phyloP scores from a whole-genome alignment of 2,797 vertebrate genomes.

The Salarias fasciatus region DNA sequence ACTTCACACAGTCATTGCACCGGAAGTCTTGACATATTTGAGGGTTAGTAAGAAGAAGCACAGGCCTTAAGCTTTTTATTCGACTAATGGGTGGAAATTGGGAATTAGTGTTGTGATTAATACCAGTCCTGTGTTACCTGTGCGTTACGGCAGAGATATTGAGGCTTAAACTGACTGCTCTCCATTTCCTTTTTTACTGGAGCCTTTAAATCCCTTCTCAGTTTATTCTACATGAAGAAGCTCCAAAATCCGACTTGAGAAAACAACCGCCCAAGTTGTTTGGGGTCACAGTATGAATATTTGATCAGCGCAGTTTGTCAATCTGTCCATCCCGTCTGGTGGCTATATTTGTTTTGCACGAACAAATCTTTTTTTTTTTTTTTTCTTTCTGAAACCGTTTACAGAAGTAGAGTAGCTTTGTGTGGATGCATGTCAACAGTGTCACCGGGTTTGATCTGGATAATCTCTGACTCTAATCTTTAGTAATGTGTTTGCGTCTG shows the following conservation, averaged over 20 bases:
- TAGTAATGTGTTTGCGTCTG: constrained; percentile 18
- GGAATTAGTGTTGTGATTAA: background rate
- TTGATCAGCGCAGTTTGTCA: constrained; percentile 48
- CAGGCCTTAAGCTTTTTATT: background rate
- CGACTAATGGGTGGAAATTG: constrained; percentile 2
- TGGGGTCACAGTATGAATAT: constrained; percentile 46
- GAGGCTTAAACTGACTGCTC: background rate
- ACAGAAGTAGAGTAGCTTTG: constrained; percentile 17
- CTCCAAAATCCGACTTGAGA: constrained; percentile 12
- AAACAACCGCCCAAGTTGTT: constrained; percentile 16
- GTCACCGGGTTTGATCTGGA: background rate
- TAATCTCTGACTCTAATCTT: constrained; percentile 7
- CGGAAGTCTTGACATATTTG: background rate
- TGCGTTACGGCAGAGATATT: background rate
- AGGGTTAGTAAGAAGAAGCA: background rate
- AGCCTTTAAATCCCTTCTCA: too few species aligned
- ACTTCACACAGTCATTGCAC: constrained; percentile 20
- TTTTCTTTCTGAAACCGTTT: constrained; percentile 27
- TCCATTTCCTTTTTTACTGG: background rate
- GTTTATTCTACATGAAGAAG: constrained; percentile 6
- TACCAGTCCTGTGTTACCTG: constrained; percentile 1
- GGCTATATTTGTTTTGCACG: constrained; percentile 32
- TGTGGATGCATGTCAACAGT: constrained; percentile 8
- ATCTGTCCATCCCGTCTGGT: constrained; percentile 23
- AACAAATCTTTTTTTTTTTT: constrained; percentile 18